Conservation (phyloP, 1,140 invertebrate species). For the Drosophila kanapiae region DNA sequence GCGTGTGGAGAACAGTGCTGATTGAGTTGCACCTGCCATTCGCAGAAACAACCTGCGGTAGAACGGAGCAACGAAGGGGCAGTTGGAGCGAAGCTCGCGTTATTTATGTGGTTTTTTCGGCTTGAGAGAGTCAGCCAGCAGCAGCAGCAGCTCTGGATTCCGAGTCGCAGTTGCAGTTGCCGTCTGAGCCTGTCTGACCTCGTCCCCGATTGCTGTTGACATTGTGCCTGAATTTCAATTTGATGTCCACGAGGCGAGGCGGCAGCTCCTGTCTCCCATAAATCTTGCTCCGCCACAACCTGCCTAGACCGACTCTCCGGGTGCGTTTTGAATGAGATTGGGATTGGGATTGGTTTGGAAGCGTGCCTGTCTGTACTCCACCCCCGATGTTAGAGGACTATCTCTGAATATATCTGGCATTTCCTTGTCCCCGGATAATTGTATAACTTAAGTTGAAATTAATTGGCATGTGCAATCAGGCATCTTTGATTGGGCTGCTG, state of each 20-base stretch:
- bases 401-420: slow-evolving; percentile 20
- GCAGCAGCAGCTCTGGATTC: slow-evolving; percentile 24
- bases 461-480: slow-evolving; percentile 56
- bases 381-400: slow-evolving; percentile 12
- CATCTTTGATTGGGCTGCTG: slow-evolving; percentile 24
- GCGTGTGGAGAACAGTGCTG: slow-evolving; percentile 50
- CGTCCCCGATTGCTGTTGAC: slow-evolving; percentile 63
- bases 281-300: slow-evolving; percentile 48
- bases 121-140: slow-evolving; percentile 6
- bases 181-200: slow-evolving; percentile 44
- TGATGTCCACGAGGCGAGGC: slow-evolving; percentile 50
- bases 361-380: slow-evolving; percentile 19
- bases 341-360: slow-evolving; percentile 11
- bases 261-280: slow-evolving; percentile 67
- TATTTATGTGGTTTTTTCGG: slow-evolving; percentile 79
- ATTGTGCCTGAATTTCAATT: slow-evolving; percentile 80
- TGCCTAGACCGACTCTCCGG: slow-evolving; percentile 33
- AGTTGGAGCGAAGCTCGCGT: slow-evolving; percentile 52
- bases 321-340: slow-evolving; percentile 23
- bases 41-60: slow-evolving; percentile 74
- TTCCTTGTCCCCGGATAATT: slow-evolving; percentile 38
- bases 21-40: slow-evolving; percentile 84
- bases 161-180: slow-evolving; percentile 7
- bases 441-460: slow-evolving; percentile 56
- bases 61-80: slow-evolving; percentile 4